Evolutionary conservation across 2,113 vertebrate species (phyloP), one percentile per base, ranked within the genome.

Genomic region (human (Homo sapiens)): DNA sequence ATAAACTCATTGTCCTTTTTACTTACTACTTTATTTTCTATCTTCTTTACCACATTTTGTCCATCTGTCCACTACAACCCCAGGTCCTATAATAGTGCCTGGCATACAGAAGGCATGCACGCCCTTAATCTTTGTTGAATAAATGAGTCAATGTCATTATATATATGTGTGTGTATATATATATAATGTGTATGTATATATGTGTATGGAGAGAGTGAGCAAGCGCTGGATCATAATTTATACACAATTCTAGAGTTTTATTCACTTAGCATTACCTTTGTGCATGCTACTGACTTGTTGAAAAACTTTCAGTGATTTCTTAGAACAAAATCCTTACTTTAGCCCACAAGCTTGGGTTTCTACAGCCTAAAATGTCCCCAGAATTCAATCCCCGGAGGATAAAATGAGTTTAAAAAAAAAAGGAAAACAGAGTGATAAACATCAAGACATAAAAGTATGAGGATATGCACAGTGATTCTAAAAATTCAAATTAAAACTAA

Each of bases 401-500:
- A 93, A 90, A 83, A 59, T 76, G 13, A 83, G 45, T 43, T 48
- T 30, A 2, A 18, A 50, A 78, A 76, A 78, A 87, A 79, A 96
- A 93, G 18, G 13, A 73, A 94, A 87, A 73, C 17, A 95, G 16
- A 84, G 13, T 35, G 4, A n/a, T 43, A 45, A 75, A 89, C 81
- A 76, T 73, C 32, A 43, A 85, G 40, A 83, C n/a, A 88, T 82
- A 35, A 76, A 94, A 92, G 50, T 79, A 86, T 80, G 81, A 89
- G 92, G 12, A 55, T 72, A 72, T 40, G 27, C 27, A 89, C 83
- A 94, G 43, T 80, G 52, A 97, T 35, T 80, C 30, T 96, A 92
- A 92, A 96, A 95, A 78, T 93, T 79, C 64, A 96, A 89, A 90
- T 92, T 59, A 95, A 93, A 94, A 90, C 97, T 6, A 96, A 96